Percentiles rank a stretch among this genome's conserved stretches.
These are phyloP conservation scores for Rallus crepitans DNA, from an alignment of 2,797 vertebrate species.

Conservation along the genomic window DNA sequence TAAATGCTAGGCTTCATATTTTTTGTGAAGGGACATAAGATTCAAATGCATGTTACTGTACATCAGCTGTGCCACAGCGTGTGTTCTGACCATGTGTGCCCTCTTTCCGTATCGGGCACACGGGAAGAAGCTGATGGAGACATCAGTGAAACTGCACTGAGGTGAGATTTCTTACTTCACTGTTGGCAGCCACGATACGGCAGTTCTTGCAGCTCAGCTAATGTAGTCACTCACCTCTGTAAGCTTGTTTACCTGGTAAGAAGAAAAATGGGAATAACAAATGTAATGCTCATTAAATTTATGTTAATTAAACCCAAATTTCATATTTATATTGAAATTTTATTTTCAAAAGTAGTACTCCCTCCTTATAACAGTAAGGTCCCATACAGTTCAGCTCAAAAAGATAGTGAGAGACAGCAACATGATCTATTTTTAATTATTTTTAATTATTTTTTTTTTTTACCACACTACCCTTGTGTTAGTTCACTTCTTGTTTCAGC, in stretches of 20 bases:
- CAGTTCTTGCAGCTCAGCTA: background rate
- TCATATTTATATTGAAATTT: background rate
- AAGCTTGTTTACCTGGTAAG: background rate
- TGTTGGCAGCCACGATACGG: background rate
- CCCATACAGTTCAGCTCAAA: background rate
- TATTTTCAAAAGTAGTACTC: background rate
- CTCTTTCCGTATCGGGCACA: background rate
- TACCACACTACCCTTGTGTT: accelerated
- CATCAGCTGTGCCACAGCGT: background rate
- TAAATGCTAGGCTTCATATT: background rate
- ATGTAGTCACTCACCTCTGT: background rate
- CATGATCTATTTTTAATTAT: accelerated
- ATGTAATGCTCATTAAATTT: background rate
- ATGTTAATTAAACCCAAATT: background rate
- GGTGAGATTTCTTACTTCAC: background rate
- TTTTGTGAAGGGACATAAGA: background rate
- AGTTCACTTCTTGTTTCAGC: background rate
- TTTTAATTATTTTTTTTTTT: background rate
- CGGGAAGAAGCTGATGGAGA: background rate
- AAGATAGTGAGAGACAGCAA: background rate
- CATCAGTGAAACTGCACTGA: background rate
- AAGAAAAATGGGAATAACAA: background rate
- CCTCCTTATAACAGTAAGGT: background rate
- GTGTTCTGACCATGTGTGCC: background rate
- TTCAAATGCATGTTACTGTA: background rate